A percentile compares a stretch with the other conserved stretches of the same genome.
Conservation (phyloP, 2,797 vertebrate species). For the Sebastes cheni region DNA sequence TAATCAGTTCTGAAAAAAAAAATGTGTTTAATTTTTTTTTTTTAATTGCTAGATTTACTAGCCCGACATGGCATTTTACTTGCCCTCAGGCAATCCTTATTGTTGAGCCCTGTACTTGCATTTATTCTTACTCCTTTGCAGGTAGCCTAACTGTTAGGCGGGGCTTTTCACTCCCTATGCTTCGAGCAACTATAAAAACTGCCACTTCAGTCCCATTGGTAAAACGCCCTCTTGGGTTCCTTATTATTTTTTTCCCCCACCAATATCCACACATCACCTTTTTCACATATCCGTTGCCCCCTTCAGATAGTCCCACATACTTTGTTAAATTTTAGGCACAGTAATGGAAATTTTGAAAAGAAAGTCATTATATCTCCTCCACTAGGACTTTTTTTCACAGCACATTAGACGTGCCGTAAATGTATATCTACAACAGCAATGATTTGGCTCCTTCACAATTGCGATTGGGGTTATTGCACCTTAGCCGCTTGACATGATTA, state of each 20-base stretch:
- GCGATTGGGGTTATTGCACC: constrained; percentile 23
- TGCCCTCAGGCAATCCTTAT: too few relatives aligned
- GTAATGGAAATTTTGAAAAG: neutral
- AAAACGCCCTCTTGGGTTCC: neutral
- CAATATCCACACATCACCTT: neutral
- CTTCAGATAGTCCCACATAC: neutral
- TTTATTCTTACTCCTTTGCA: neutral
- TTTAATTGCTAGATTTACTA: too few relatives aligned
- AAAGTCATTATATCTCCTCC: constrained; percentile 12
- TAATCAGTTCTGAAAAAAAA: too few relatives aligned
- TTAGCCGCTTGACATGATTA: constrained; percentile 9
- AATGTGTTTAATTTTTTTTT: too few relatives aligned
- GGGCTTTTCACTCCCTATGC: neutral
- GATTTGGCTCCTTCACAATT: neutral
- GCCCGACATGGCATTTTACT: too few relatives aligned
- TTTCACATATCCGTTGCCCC: neutral
- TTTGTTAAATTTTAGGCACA: neutral
- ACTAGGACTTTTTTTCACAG: constrained; percentile 17
- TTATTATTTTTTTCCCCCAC: neutral
- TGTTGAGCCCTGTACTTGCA: neutral
- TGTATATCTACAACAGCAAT: neutral
- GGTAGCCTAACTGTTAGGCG: neutral
- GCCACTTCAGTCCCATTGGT: too few relatives aligned
- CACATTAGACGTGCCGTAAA: neutral
- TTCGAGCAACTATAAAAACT: neutral